Evolutionary conservation across 2,888 invertebrate genomes (phyloP), one percentile per base, ranked within the genome.

Genomic region (Baccha elongata): DNA sequence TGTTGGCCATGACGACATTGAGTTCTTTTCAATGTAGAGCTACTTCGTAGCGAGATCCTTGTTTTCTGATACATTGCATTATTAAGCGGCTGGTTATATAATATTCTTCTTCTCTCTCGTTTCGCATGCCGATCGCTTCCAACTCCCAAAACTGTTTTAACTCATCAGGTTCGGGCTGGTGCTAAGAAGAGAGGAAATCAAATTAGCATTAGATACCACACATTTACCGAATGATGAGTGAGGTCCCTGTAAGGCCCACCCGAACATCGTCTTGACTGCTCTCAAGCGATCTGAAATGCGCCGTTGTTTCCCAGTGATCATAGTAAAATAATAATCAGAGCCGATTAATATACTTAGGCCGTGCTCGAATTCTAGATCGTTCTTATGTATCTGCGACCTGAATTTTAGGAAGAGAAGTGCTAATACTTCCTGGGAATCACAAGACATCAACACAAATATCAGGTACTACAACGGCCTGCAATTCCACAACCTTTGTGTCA

Each of bases 391-490:
- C 62, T 8, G 44, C 46, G 15, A 44, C 15, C 15, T 23, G 19
- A 13, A 64, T 29, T 7, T 21, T 19, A 1, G 13, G 26, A 13
- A 64, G 29, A 11, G 26, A 23, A n/a, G 26, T 7, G 26, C 13
- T 3, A 13, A 8, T 44, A 8, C 29, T 11, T 44, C 8, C 11
- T 3, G 62, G 62, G 2, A 15, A 23, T 11, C 13, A 11, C 10
- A 64, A 23, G 5, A 64, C 62, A 23, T 64, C 62, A 8, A 44
- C 15, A 8, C 62, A 64, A 13, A 64, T 64, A 13, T 19, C 40
- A 5, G 42, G 44, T 8, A 64, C 62, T 8, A 29, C 62, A 5
- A 64, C 15, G 8, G 62, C 62, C 21, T 19, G 11, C 17, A 42
- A 19, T 6, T 17, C 13, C 1, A 64, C 21, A 6, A 3, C 17